Evolutionary conservation across 2,113 vertebrate species (phyloP).

Genomic region (Sakesphorus luctuosus): DNA sequence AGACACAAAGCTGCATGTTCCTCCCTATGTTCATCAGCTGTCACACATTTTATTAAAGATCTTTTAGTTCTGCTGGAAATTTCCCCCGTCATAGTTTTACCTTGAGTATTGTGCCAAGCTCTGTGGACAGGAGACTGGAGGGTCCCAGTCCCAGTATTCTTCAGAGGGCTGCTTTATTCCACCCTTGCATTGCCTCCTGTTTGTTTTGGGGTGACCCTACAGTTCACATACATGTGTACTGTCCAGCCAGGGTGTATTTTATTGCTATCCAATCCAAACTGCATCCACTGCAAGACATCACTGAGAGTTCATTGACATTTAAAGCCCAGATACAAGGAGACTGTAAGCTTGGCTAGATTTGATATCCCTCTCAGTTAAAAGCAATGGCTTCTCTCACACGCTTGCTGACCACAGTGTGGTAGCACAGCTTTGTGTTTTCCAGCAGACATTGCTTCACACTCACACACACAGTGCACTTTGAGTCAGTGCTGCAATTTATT

Average conservation of each 20-base stretch:
- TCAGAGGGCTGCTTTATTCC: neutral
- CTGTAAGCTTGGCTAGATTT: neutral
- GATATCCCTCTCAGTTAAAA: neutral
- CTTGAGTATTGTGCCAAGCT: neutral
- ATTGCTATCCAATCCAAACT: neutral
- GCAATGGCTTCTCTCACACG: accelerated
- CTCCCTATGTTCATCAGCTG: accelerated
- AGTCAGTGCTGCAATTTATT: neutral
- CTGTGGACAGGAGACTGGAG: neutral
- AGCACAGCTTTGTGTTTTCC: neutral
- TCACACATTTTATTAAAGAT: neutral
- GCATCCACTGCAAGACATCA: neutral
- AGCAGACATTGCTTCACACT: neutral
- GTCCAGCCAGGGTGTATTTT: neutral
- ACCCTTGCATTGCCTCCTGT: neutral
- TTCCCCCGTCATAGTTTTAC: accelerated
- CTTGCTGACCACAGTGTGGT: accelerated
- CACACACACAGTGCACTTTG: neutral
- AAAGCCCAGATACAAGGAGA: neutral
- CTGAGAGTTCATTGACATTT: neutral
- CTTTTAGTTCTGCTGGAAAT: neutral
- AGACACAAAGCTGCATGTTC: neutral
- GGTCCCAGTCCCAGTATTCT: neutral
- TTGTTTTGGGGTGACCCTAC: neutral
- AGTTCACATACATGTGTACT: accelerated